These are phyloP conservation scores for Merodon equestris DNA, from an alignment of 2,888 invertebrate genomes.

Conservation along the genomic window DNA sequence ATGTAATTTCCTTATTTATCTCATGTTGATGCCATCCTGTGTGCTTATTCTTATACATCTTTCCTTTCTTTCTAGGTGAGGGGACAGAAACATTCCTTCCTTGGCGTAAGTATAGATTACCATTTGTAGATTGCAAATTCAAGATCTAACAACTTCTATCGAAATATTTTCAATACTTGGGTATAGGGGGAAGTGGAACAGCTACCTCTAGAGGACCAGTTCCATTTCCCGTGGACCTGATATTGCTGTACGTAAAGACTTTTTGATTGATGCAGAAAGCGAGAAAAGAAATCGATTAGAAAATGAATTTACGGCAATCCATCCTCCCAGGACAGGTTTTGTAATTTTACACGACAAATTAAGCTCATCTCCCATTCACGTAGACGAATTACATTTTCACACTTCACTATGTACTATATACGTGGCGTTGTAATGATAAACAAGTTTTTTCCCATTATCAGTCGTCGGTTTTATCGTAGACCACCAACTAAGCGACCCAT, in stretches of 20 bases:
- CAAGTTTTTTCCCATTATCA: not conserved
- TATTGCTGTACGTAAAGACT: too few relatives aligned
- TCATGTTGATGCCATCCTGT: not conserved
- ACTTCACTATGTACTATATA: conserved; percentile 15
- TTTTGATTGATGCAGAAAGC: too few relatives aligned
- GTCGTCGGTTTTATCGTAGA: conserved; percentile 10
- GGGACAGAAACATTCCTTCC: not conserved
- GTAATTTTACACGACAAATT: conserved; percentile 43
- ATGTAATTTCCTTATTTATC: not conserved
- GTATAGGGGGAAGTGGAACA: too few relatives aligned
- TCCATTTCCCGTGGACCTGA: conserved; percentile 15
- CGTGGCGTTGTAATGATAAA: too few relatives aligned
- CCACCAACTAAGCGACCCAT: conserved; percentile 37
- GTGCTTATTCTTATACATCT: not conserved
- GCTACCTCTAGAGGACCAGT: conserved; percentile 26
- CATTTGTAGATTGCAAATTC: too few relatives aligned
- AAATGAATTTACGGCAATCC: too few relatives aligned
- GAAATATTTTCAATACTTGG: too few relatives aligned
- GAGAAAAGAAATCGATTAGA: too few relatives aligned
- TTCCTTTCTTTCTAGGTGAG: not conserved
- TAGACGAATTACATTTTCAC: conserved; percentile 27
- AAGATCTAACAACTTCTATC: too few relatives aligned
- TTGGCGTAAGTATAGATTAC: not conserved
- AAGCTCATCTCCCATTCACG: conserved; percentile 13
- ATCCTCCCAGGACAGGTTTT: conserved; percentile 30